Evolutionary conservation across 1,140 invertebrate species (phyloP).

Genomic region (Mya arenaria): DNA sequence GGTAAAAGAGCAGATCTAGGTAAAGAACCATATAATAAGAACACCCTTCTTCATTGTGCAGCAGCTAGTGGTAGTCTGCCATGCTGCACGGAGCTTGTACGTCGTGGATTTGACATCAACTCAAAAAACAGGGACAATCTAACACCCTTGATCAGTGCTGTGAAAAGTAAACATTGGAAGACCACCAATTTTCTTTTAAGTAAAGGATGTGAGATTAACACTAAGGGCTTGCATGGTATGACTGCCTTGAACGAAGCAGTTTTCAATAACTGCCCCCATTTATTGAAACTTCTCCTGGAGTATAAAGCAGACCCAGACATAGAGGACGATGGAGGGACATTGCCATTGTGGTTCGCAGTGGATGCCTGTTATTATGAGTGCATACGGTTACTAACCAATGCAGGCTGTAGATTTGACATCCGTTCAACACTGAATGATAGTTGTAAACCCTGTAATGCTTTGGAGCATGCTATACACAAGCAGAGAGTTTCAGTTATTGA

Average conservation of each 20-base stretch:
- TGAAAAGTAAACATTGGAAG: constrained; percentile 70
- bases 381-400: constrained; percentile 67
- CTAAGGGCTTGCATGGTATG: constrained; percentile 71
- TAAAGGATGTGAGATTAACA: constrained; percentile 65
- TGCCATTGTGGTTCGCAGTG: constrained; percentile 76
- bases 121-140: constrained; percentile 73
- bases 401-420: constrained; percentile 66
- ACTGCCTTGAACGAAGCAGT: constrained; percentile 76
- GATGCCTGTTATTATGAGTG: constrained; percentile 66
- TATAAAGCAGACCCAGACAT: constrained; percentile 70
- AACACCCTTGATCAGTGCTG: constrained; percentile 75
- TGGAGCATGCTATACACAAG: constrained; percentile 71
- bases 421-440: constrained; percentile 65
- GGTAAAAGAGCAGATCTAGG: constrained; percentile 70
- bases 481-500: constrained; percentile 64
- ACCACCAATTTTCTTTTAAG: constrained; percentile 66
- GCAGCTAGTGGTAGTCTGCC: constrained; percentile 74
- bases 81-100: constrained; percentile 73
- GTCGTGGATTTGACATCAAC: constrained; percentile 74
- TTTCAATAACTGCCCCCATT: constrained; percentile 66
- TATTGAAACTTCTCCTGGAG: constrained; percentile 70
- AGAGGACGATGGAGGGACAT: constrained; percentile 70
- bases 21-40: constrained; percentile 69
- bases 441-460: constrained; percentile 70
- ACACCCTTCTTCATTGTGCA: constrained; percentile 77